These are phyloP conservation scores for Trachythela sp. DNA, from an alignment of 64 coral and sea anemone species.

Conservation along the genomic window DNA sequence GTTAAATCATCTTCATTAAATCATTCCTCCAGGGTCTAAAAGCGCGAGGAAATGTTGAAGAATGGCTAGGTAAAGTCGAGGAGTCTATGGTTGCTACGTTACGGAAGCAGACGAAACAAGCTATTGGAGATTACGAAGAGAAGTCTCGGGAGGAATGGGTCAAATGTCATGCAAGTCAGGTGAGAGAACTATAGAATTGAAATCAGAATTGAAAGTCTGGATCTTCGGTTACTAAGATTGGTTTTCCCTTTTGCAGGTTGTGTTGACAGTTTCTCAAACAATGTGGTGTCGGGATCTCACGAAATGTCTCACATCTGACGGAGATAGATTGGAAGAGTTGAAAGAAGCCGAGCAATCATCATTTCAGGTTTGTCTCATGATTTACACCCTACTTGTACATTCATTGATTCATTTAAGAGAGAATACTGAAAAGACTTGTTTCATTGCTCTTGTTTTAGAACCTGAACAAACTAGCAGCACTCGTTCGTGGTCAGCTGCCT, in stretches of 20 bases:
- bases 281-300: conserved; percentile 97
- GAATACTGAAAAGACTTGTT: too few relatives aligned
- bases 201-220: not conserved
- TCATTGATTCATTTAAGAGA: too few relatives aligned
- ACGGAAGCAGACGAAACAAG: conserved; percentile 68
- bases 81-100: conserved; percentile 87
- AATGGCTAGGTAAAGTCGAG: conserved; percentile 97
- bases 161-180: conserved; percentile 83
- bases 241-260: conserved; percentile 49
- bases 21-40: conserved; percentile 59
- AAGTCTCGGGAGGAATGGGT: conserved; percentile 90
- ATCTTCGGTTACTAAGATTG: not conserved
- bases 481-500: conserved; percentile 92
- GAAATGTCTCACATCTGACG: conserved; percentile 73
- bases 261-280: conserved; percentile 85
- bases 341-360: conserved; percentile 65
- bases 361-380: conserved; percentile 59
- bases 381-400: too few relatives aligned
- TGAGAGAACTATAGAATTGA: not conserved
- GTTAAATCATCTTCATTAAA: not conserved
- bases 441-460: conserved; percentile 42
- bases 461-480: conserved; percentile 80
- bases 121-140: conserved; percentile 86
- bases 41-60: conserved; percentile 95
- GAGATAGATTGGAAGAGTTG: conserved; percentile 75